Conservation (phyloP, 2,888 invertebrate genomes). For the Tinea pellionella region DNA sequence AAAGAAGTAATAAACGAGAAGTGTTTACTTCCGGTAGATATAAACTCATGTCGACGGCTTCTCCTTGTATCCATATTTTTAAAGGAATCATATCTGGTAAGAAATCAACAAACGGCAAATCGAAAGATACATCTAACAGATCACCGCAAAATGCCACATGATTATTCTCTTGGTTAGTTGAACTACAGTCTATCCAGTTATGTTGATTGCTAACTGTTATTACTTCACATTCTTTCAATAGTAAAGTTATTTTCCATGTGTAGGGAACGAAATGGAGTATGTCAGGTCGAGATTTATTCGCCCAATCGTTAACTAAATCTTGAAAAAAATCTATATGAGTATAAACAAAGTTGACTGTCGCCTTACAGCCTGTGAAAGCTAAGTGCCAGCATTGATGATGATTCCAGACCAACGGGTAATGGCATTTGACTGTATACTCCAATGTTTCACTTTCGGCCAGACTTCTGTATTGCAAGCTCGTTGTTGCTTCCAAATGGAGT, state of each 20-base stretch:
- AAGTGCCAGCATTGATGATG: conserved; percentile 96
- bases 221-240: conserved; percentile 95
- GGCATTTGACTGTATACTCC: conserved; percentile 88
- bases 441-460: conserved; percentile 94
- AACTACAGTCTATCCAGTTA: conserved; percentile 99
- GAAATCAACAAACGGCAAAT: conserved; percentile 94
- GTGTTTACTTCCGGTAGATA: conserved; percentile 94
- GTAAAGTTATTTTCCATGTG: conserved; percentile 92
- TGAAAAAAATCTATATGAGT: conserved; percentile 96
- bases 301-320: conserved; percentile 97
- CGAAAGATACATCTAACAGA: conserved; percentile 91
- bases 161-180: conserved; percentile 94
- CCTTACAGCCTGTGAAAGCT: conserved; percentile 93
- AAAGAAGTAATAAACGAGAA: conserved; percentile 82
- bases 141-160: conserved; percentile 96
- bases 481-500: conserved; percentile 93
- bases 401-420: conserved; percentile 96
- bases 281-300: conserved; percentile 92
- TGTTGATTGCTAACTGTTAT: conserved; percentile 94
- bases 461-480: conserved; percentile 93
- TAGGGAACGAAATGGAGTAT: conserved; percentile 96
- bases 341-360: conserved; percentile 91
- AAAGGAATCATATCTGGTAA: conserved; percentile 89
- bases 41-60: conserved; percentile 90
- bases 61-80: conserved; percentile 95